Evolutionary conservation across 1,140 invertebrate genomes (phyloP), one percentile per base, ranked within the genome.

Genomic region (Megalonaias nervosa): DNA sequence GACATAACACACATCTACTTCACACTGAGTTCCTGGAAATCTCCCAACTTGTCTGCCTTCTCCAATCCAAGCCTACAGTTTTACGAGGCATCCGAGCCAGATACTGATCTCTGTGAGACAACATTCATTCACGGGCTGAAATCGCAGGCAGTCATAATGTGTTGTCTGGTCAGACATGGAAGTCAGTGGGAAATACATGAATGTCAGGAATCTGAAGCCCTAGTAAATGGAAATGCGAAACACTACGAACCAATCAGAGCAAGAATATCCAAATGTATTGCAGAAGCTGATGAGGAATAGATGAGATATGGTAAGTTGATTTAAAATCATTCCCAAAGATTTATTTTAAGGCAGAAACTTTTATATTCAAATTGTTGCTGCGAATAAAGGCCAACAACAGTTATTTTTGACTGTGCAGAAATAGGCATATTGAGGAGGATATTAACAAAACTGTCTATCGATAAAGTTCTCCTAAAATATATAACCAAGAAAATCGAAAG

Each of bases 71-170:
- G 48, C 5, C 56, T 74, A 19, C 55, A 58, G 16, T 74, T 74
- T 48, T 74, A 74, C 17, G 72, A 74, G n/a, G 64, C 62, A 1
- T 74, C 72, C 1, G 16, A 16, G 2, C 19, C 55, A n/a, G 59
- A 66, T 21, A 55, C 59, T 15, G 59, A 74, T 55, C 48, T 74
- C n/a, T 74, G 72, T 67, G 62, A 66, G 61, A 74, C 72, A 0
- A 74, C 72, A 58, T 58, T 74, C 59, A 48, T 9, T 11, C 72
- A 74, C 38, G 72, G 62, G 6, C 38, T 74, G 21, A 67, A 58
- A 58, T 66, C 72, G 9, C 72, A 74, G 48, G 72, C 72, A 19
- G 72, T 74, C 14, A 74, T 74, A n/a, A 74, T 74, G 72, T 74
- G 72, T 31, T 74, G 14, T 17, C 55, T 57, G 11, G 72, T 74